Evolutionary conservation across 1,140 invertebrate genomes (phyloP), one percentile per base, ranked within the genome.

Genomic region (Venustaconcha ellipsiformis): DNA sequence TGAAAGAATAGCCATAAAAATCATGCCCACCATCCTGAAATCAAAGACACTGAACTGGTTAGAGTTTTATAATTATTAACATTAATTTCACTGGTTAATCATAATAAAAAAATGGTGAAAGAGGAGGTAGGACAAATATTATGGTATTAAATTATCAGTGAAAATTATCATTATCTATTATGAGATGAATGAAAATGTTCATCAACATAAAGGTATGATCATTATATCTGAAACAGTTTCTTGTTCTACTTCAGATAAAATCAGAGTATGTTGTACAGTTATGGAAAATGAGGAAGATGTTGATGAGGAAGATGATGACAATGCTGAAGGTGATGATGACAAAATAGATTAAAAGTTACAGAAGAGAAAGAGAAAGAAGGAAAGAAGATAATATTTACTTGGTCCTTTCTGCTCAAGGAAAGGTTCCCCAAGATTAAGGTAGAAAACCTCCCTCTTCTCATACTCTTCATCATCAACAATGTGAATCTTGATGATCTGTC

Each of bases 381-480:
- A 17, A 69, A 68, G 18, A 55, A 15, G 55, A 55, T 57, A 30
- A 62, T 23, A 57, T 68, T 76, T 82, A 87, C 85, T 84, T 84
- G 82, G 82, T 64, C 82, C 84, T 83, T 82, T 88, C 60, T 80
- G 80, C 20, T 87, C 72, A 17, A 88, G 59, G 17, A 93, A 93
- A 13, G 98, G 97, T 80, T 96, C 94, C 18, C 94, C 96, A 6
- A 99, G 90, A 88, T 97, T 94, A 1, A 99, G 93, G 88, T 95
- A 97, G 88, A 99, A 98, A 15, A 95, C 92, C 14, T 97, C 95
- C 86, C 97, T 96, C 90, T 99, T 99, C 89, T 99, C 97, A 87
- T 99, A 99, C 86, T 96, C 97, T 89, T 99, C 97, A 88, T 99
- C 96, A 91, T 99, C 97, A 73, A 97, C 93, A 78, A 99, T 97